These are phyloP conservation scores for Eilema caniola DNA, from an alignment of 2,888 invertebrate species.

Conservation along the genomic window DNA sequence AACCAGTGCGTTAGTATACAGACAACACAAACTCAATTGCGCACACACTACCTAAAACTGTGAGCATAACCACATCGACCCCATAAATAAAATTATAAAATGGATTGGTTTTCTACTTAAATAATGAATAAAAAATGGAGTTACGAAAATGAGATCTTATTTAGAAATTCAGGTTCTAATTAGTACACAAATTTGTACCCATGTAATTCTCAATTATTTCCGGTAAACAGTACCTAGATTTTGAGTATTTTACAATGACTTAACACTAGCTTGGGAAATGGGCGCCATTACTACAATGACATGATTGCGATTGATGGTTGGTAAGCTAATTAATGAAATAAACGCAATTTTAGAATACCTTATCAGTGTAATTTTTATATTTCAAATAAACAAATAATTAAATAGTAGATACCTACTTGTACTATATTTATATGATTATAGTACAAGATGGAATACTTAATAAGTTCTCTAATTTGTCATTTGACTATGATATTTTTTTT, in stretches of 20 bases:
- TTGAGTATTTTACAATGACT: not conserved
- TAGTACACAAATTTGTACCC: not conserved
- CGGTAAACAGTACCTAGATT: not conserved
- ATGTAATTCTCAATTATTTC: not conserved
- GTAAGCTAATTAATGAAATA: not conserved
- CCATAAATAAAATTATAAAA: not conserved
- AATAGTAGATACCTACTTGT: no score
- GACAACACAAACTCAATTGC: constrained; percentile 53
- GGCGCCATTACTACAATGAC: not conserved
- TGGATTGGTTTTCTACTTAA: not conserved
- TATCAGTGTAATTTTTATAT: not conserved
- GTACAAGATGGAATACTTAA: no score
- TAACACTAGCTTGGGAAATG: not conserved
- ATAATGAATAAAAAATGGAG: not conserved
- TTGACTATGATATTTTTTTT: no score
- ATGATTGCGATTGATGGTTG: not conserved
- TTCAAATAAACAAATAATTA: no score
- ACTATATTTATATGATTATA: no score
- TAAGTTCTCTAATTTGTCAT: no score
- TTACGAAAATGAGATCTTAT: not conserved
- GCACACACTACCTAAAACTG: constrained; percentile 42
- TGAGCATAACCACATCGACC: constrained; percentile 23
- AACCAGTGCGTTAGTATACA: constrained; percentile 72
- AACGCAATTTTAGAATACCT: not conserved
- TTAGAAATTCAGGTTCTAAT: not conserved